Conservation (phyloP, 2,888 invertebrate genomes). For the Spilosoma lubricipeda region DNA sequence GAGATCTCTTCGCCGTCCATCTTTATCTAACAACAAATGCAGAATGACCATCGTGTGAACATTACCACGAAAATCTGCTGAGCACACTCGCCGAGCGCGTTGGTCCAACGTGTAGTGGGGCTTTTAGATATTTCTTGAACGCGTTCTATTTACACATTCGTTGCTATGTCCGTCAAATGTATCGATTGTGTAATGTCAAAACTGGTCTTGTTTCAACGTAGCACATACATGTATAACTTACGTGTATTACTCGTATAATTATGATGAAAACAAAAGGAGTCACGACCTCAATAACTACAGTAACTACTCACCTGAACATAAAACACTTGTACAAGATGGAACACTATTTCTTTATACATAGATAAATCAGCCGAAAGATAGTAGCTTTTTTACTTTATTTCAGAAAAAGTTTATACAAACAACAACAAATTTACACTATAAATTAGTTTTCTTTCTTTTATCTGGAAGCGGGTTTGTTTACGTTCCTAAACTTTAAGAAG, state of each 20-base stretch:
- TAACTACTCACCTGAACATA: constrained; percentile 55
- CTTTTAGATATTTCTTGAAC: background rate
- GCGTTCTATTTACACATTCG: background rate
- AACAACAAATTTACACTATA: too few relatives aligned
- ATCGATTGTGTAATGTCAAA: background rate
- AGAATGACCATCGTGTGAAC: too few relatives aligned
- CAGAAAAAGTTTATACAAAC: background rate
- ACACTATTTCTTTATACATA: constrained; percentile 61
- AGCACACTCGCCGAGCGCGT: too few relatives aligned
- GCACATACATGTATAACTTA: constrained; percentile 10
- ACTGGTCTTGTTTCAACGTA: background rate
- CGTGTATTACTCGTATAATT: constrained; percentile 34
- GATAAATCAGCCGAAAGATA: constrained; percentile 70
- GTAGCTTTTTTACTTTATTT: constrained; percentile 24
- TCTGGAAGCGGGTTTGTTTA: background rate
- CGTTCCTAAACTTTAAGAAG: background rate
- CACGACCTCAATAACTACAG: constrained; percentile 60
- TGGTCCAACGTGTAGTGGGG: too few relatives aligned
- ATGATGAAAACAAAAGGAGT: constrained; percentile 55
- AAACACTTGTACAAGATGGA: constrained; percentile 62
- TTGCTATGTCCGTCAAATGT: background rate
- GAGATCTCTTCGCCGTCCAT: too few relatives aligned
- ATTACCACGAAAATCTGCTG: too few relatives aligned
- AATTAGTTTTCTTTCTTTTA: too few relatives aligned
- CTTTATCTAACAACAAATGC: too few relatives aligned